Evolutionary conservation across 2,113 vertebrate species (phyloP), one percentile per base, ranked within the genome.

Genomic region (Silurus asotus): DNA sequence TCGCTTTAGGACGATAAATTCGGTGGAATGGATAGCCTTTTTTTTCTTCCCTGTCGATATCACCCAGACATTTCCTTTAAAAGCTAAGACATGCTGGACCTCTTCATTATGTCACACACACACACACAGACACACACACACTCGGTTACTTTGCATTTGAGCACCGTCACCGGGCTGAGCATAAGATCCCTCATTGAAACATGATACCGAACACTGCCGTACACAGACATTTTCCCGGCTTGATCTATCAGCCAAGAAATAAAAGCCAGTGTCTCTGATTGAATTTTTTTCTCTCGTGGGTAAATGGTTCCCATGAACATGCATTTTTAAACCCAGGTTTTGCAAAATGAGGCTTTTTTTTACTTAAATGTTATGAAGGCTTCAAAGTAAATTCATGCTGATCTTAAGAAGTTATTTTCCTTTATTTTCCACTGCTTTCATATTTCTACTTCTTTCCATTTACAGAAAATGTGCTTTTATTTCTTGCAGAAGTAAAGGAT

Each of bases 1-100:
- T 82, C 88, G 89, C 90, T 89, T 90, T 58, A 86, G 92, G 91
- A 92, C 84, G 88, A 92, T 92, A 91, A 93, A 93, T 91, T 93
- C 92, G 90, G 84, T 92, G 91, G 90, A 93, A 93, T 91, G 88
- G 89, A 95, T 93, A 86, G 87, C 88, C n/a, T 61, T 61, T 91
- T 84, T 91, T 82, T 72, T 88, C 81, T 62, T 88, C 88, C 82
- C 61, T 81, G 81, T 76, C 85, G 80, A n/a, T 90, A 90, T 91
- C 90, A 90, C 92, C 91, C 37, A 25, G 84, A 83, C 76, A 61
- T 65, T 28, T 87, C 92, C 76, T 86, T 58, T 80, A 48, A 37
- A 37, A 48, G 56, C 19, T 9, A 19, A 53, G 86, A 91, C 88
- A 91, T 45, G 61, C 48, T 88, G 82, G 85, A 87, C 85, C 86